Base-by-base conservation (phyloP, 2,888 invertebrate genomes). In the Vandiemenella viatica region DNA sequence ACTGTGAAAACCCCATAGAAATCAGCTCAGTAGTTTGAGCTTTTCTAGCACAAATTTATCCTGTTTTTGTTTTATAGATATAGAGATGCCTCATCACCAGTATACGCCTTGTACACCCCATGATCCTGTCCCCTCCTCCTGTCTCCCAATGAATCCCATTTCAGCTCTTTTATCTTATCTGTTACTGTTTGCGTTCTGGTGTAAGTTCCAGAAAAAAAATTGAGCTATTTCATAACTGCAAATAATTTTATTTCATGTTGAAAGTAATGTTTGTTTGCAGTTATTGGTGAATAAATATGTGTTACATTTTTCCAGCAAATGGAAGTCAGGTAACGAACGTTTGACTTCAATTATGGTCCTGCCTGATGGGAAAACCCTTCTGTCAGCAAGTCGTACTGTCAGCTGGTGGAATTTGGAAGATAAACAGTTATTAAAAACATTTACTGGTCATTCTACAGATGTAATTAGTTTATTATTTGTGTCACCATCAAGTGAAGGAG, bases 381-480 rank as follows among this genome's bases (percentile, higher is more conserved):
- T 69, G 50, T 65, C 66, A 44, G 69, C 68, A 26, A 60, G 65
- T 37, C 66, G 62, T 58, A 63, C 59, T 46, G 76, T 82, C 32
- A 75, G 74, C 60, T 65, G 79, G 62, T 86, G 80, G 78, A 73
- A 81, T 59, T 62, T 78, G 21, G 62, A 68, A 7, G 72, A 67
- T 0, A 73, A 75, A 60, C 69, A 75, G 56, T 57, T 80, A 13
- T 60, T 84, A 37, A 73, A 73, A 61, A 74, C 72, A 1, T 82
- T 76, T 58, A 74, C 73, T 0, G 81, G 81, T 0, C 82, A 82
- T 60, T 74, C 74, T 17, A 72, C 72, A 23, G 72, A 75, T 58
- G 68, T 81, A 0, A 66, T 63, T 46, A 62, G 70, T 18, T 65
- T 79, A 51, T 61, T 63, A 46, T 65, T 66, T 19, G 43, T 63